A percentile compares a stretch with the other conserved stretches of the same genome.
Conservation (phyloP, 2,113 vertebrate genomes). For the Brachirus orientalis region DNA sequence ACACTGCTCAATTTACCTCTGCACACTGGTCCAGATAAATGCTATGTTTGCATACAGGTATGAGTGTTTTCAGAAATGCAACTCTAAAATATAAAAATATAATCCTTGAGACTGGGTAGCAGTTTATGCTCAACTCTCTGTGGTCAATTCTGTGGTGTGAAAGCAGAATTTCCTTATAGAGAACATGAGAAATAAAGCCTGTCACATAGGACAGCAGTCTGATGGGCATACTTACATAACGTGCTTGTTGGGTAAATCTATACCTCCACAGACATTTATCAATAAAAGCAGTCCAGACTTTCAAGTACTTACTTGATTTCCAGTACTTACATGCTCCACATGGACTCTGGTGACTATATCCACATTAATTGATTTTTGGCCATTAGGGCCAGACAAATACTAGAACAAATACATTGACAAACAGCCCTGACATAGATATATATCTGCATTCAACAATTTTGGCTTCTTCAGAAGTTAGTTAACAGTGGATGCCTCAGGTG, state of each 20-base stretch:
- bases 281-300: constrained; percentile 31
- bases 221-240: constrained; percentile 40
- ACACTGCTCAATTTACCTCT: too few species aligned
- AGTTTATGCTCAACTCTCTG: not conserved
- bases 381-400: not conserved
- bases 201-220: not conserved
- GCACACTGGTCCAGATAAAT: too few species aligned
- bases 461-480: too few species aligned
- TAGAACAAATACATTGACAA: not conserved
- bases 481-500: not conserved
- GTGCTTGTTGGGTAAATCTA: constrained; percentile 43
- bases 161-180: not conserved
- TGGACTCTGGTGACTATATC: not conserved
- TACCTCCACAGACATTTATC: constrained; percentile 11
- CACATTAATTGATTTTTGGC: constrained; percentile 33
- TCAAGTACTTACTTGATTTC: constrained; percentile 42
- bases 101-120: too few species aligned
- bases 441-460: too few species aligned
- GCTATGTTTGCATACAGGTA: too few species aligned
- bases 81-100: too few species aligned
- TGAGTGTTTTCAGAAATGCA: not conserved
- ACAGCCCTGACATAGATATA: not conserved
- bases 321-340: constrained; percentile 22
- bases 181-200: constrained; percentile 9
- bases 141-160: too few species aligned